These are phyloP conservation scores for Minunthozetes semirufus DNA, from an alignment of 2,888 invertebrate genomes.

Conservation along the genomic window DNA sequence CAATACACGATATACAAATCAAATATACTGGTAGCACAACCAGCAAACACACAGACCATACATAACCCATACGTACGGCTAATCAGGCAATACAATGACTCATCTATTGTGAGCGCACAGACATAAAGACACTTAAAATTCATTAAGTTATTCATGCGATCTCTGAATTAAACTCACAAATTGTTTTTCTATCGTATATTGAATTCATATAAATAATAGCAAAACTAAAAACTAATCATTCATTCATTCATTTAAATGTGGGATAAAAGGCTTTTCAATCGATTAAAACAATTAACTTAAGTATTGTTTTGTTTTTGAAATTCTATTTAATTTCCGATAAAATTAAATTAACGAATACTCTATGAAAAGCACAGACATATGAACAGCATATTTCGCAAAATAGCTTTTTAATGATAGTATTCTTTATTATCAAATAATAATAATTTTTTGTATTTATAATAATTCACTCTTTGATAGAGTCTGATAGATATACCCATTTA, in stretches of 20 bases:
- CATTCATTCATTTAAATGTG: neutral
- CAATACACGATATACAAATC: neutral
- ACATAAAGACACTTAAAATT: neutral
- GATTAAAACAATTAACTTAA: too few species aligned
- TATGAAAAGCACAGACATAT: too few species aligned
- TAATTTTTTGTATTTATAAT: too few species aligned
- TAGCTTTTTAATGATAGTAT: too few species aligned
- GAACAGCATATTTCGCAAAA: too few species aligned
- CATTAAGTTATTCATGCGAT: slow-evolving; percentile 11
- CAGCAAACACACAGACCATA: neutral
- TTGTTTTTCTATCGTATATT: neutral
- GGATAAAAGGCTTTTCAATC: too few species aligned
- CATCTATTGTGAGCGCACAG: neutral
- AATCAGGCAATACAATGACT: slow-evolving; percentile 15
- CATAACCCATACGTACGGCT: neutral
- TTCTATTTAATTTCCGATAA: too few species aligned
- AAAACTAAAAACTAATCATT: neutral
- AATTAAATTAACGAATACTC: too few species aligned
- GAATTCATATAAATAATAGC: neutral
- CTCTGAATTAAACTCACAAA: neutral
- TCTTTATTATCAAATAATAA: too few species aligned
- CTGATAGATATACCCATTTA: too few species aligned
- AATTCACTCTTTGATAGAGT: too few species aligned
- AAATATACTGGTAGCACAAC: neutral
- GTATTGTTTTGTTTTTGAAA: too few species aligned